phyloP scores from a whole-genome alignment of 1,140 invertebrate genomes.

The Drosophila jambulina region DNA sequence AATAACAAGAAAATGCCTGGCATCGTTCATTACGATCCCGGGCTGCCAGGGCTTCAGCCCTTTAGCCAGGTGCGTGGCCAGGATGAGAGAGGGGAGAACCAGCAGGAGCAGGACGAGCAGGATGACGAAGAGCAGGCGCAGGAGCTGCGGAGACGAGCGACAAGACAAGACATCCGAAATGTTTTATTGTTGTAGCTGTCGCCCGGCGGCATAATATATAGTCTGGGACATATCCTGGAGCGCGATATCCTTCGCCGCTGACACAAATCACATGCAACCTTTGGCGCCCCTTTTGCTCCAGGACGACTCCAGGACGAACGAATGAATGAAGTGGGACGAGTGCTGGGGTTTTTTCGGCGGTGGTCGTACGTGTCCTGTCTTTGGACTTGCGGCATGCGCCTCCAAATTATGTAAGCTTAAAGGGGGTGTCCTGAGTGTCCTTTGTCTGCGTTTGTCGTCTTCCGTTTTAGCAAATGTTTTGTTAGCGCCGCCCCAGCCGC shows the following conservation, averaged over 20 bases:
- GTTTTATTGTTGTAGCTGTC: conserved; percentile 83
- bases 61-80: conserved; percentile 45
- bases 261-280: conserved; percentile 82
- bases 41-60: conserved; percentile 26
- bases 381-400: conserved; percentile 38
- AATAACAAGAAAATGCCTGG: conserved; percentile 80
- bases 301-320: not conserved
- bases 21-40: conserved; percentile 71
- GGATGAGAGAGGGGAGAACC: not conserved
- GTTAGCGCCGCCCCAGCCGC: conserved; percentile 55
- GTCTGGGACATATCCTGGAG: conserved; percentile 66
- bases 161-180: conserved; percentile 77
- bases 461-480: conserved; percentile 82
- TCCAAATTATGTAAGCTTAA: conserved; percentile 80
- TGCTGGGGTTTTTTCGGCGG: conserved; percentile 52
- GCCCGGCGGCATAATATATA: conserved; percentile 77
- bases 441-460: conserved; percentile 72
- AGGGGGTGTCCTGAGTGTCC: conserved; percentile 54
- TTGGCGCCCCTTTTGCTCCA: conserved; percentile 25
- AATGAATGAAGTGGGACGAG: conserved; percentile 27
- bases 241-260: conserved; percentile 40
- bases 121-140: conserved; percentile 8
- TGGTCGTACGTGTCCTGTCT: conserved; percentile 65
- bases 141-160: conserved; percentile 41
- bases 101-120: not conserved